Conservation (phyloP, 2,113 vertebrate species). For the Glareola pratincola region DNA sequence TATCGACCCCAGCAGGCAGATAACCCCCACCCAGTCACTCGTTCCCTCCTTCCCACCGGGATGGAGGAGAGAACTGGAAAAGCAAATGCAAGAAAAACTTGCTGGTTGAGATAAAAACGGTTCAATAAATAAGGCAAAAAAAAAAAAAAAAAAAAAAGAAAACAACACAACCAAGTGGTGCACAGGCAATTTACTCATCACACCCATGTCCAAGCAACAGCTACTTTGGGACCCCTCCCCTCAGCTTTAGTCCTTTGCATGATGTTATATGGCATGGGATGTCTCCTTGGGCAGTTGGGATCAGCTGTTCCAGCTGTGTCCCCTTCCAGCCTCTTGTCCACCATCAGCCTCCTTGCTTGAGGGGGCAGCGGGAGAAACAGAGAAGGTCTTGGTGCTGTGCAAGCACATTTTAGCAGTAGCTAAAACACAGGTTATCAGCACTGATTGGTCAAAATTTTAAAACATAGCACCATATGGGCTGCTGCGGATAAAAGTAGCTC, state of each 20-base stretch:
- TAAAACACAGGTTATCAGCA: neutral
- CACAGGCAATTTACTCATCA: neutral
- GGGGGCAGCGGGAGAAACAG: neutral
- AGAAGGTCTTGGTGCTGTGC: neutral
- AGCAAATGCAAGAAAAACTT: neutral
- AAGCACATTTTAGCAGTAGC: neutral
- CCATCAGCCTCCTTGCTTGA: neutral
- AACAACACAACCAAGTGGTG: neutral
- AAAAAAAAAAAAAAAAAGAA: neutral
- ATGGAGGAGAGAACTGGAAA: neutral
- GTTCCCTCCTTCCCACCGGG: neutral
- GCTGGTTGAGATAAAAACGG: neutral
- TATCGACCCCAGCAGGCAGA: neutral
- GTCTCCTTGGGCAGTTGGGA: neutral
- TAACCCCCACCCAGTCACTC: neutral
- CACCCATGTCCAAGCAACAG: neutral
- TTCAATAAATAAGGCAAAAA: neutral
- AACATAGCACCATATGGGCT: neutral
- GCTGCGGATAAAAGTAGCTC: neutral
- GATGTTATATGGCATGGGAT: neutral
- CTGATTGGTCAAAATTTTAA: neutral
- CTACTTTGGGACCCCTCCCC: neutral
- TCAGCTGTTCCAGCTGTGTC: neutral
- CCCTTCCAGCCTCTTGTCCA: neutral
- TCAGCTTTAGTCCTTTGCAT: neutral